Conservation (phyloP, 2,113 vertebrate genomes). For the Epinephelus cyanopodus region DNA sequence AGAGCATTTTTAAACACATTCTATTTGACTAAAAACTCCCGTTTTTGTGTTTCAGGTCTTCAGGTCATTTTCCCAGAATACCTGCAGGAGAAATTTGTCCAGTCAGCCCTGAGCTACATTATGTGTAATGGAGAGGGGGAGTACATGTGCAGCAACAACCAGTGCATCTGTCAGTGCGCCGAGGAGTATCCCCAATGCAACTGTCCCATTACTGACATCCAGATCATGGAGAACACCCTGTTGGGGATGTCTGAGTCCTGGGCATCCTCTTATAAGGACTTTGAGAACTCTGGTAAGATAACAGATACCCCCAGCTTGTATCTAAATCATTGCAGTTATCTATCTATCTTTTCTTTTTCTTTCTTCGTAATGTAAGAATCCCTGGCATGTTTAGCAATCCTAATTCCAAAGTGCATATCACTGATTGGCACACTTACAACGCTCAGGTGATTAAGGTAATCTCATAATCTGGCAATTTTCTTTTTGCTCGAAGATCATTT, state of each 20-base stretch:
- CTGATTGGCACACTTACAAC: neutral
- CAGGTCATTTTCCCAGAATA: constrained; percentile 99
- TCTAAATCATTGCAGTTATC: neutral
- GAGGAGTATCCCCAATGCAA: constrained; percentile 98
- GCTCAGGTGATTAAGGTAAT: neutral
- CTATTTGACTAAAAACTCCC: neutral
- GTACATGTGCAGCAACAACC: constrained; percentile 94
- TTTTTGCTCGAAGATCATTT: neutral
- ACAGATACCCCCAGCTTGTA: neutral
- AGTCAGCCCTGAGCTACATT: constrained; percentile 99
- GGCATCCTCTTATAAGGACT: constrained; percentile 96
- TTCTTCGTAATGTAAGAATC: neutral
- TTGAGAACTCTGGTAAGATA: constrained; percentile 95
- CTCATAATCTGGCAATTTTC: neutral
- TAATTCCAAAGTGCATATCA: neutral
- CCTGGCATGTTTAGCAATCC: too few relatives aligned
- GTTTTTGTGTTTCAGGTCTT: constrained; percentile 87
- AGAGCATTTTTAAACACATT: neutral
- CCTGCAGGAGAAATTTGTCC: constrained; percentile 99
- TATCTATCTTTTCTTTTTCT: too few relatives aligned
- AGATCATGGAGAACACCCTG: constrained; percentile 97
- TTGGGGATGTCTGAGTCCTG: constrained; percentile 94
- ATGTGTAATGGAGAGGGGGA: constrained; percentile 99
- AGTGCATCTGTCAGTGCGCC: constrained; percentile 93
- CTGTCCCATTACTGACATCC: constrained; percentile 98